A percentile compares a stretch with the other conserved stretches of the same genome.
Evolutionary conservation across 2,113 vertebrate species (phyloP).

Genomic region (Cryptotis parvus): DNA sequence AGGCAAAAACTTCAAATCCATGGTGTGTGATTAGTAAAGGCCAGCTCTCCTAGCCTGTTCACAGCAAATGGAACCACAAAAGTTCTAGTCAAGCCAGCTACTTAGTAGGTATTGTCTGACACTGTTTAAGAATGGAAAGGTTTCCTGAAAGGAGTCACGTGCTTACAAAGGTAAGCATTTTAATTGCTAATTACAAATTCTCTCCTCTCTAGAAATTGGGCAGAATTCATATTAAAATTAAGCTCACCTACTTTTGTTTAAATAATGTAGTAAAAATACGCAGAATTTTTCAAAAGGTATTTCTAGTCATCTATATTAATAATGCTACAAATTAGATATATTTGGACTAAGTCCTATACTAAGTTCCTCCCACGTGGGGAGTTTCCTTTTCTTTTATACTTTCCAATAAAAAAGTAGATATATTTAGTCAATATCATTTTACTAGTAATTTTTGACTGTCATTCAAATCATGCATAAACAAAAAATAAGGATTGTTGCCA

Average conservation of each 20-base stretch:
- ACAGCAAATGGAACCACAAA: conserved; percentile 58
- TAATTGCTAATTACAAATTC: conserved; percentile 21
- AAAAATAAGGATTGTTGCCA: too few relatives aligned
- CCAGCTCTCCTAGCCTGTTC: conserved; percentile 82
- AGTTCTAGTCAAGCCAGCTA: conserved; percentile 37
- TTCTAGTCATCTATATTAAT: background rate
- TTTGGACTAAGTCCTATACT: background rate
- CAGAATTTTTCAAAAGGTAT: background rate
- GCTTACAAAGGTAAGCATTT: conserved; percentile 38
- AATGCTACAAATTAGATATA: conserved; percentile 28
- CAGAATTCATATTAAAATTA: conserved; percentile 50
- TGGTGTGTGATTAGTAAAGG: conserved; percentile 82
- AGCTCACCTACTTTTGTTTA: conserved; percentile 11
- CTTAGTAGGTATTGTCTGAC: conserved; percentile 19
- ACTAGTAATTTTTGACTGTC: conserved; percentile 45
- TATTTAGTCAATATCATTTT: background rate
- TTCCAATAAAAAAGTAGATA: too few relatives aligned
- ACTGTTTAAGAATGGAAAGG: conserved; percentile 1
- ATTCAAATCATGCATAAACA: conserved; percentile 42
- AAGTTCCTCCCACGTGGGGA: too few relatives aligned
- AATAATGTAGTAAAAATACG: background rate
- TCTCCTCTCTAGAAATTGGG: background rate
- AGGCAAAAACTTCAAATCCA: conserved; percentile 75
- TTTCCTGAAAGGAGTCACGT: conserved; percentile 32
- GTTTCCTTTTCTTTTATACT: too few relatives aligned